These are phyloP conservation scores for Oncopeltus fasciatus DNA, from an alignment of 1,140 invertebrate species.

Conservation along the genomic window DNA sequence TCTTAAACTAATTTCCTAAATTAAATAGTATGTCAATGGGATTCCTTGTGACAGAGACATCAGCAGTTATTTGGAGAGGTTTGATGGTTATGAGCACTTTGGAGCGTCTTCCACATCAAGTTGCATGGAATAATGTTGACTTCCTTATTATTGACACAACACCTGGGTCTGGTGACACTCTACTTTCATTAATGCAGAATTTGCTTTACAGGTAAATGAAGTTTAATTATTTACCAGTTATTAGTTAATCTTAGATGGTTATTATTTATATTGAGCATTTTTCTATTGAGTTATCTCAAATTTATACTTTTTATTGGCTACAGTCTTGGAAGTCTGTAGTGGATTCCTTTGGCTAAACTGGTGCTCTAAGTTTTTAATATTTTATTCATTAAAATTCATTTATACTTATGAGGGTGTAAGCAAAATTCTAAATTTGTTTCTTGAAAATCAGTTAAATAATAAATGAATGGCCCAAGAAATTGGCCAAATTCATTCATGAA, in stretches of 20 bases:
- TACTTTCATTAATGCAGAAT: constrained; percentile 75
- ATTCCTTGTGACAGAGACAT: constrained; percentile 60
- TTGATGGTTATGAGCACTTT: constrained; percentile 90
- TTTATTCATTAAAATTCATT: no score
- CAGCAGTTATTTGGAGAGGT: constrained; percentile 76
- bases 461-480: no score
- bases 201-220: constrained; percentile 54
- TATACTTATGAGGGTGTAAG: no score
- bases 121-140: constrained; percentile 67
- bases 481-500: no score
- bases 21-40: constrained; percentile 76
- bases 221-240: background rate
- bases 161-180: constrained; percentile 82
- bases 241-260: background rate
- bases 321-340: no score
- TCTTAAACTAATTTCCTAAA: background rate
- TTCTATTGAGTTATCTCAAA: no score
- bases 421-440: no score
- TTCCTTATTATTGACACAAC: constrained; percentile 77
- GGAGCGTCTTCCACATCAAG: constrained; percentile 65
- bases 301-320: no score
- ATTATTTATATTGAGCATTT: background rate
- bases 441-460: no score
- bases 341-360: no score
- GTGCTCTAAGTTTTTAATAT: no score